A percentile compares a stretch with the other conserved stretches of the same genome.
Evolutionary conservation across 2,888 invertebrate genomes (phyloP).

Genomic region (Elaeidobius kamerunicus): DNA sequence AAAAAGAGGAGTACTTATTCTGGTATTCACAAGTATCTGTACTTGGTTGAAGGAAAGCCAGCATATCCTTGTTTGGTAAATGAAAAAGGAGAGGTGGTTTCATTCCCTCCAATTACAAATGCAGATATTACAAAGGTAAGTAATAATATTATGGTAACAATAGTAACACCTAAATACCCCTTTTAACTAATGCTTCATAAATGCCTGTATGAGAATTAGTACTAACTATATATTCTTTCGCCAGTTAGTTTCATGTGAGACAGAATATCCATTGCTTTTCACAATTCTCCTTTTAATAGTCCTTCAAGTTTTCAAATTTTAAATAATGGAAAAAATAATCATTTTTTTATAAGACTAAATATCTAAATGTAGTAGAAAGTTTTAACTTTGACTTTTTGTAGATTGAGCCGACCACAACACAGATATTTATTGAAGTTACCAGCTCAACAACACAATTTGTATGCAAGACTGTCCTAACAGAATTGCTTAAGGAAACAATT

Average conservation of each 20-base stretch:
- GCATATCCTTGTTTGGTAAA: constrained; percentile 72
- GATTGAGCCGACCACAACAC: constrained; percentile 65
- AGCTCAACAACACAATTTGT: constrained; percentile 62
- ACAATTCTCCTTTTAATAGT: too few species aligned
- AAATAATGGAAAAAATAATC: too few species aligned
- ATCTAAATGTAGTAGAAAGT: too few species aligned
- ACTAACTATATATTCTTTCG: too few species aligned
- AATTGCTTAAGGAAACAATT: constrained; percentile 62
- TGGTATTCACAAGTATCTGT: constrained; percentile 81
- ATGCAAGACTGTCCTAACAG: constrained; percentile 67
- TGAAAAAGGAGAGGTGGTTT: constrained; percentile 64
- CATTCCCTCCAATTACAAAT: constrained; percentile 86
- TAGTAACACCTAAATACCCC: too few species aligned
- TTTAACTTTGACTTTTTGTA: too few species aligned
- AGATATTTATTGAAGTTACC: constrained; percentile 74
- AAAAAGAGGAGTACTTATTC: constrained; percentile 80
- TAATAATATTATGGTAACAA: constrained; percentile 28
- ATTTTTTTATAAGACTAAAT: too few species aligned
- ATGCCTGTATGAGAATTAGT: too few species aligned
- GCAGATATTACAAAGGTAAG: constrained; percentile 73
- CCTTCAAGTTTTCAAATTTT: too few species aligned
- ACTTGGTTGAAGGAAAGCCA: constrained; percentile 71
- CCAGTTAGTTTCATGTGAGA: too few species aligned
- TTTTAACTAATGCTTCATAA: too few species aligned
- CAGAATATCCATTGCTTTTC: too few species aligned